Percentiles rank a stretch among this genome's conserved stretches.
Evolutionary conservation across 2,797 vertebrate genomes (phyloP).

Genomic region (Philypnodon macrostomus): DNA sequence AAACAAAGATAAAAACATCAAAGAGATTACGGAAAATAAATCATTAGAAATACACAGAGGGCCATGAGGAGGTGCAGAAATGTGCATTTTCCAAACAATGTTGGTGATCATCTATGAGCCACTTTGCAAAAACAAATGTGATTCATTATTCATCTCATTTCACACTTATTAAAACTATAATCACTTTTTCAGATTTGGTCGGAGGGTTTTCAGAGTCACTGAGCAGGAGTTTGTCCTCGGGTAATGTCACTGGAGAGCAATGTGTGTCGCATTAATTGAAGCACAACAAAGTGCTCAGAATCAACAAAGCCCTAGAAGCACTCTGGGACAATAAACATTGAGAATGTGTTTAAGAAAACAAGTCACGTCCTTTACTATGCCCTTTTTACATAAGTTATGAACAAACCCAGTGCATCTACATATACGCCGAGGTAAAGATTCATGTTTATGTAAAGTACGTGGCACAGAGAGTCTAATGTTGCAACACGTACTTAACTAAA

Average conservation of each 20-base stretch:
- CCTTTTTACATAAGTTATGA: no score
- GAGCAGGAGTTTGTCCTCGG: slow-evolving; percentile 43
- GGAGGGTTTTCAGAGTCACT: slow-evolving; percentile 30
- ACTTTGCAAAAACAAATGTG: slow-evolving; percentile 43
- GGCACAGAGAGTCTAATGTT: no score
- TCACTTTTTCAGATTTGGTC: slow-evolving; percentile 20
- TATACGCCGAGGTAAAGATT: no score
- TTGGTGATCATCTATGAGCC: slow-evolving; percentile 30
- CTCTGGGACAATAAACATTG: background rate
- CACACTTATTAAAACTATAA: slow-evolving; percentile 36
- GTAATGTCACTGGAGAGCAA: slow-evolving; percentile 40
- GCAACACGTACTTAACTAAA: no score
- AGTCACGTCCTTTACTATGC: no score
- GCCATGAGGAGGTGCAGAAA: slow-evolving; percentile 11
- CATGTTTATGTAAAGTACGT: no score
- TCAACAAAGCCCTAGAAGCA: slow-evolving; percentile 20
- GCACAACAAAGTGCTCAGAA: slow-evolving; percentile 18
- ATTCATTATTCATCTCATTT: slow-evolving; percentile 52
- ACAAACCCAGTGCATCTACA: no score
- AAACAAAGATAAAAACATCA: slow-evolving; percentile 20
- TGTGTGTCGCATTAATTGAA: slow-evolving; percentile 40
- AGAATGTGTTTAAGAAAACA: no score
- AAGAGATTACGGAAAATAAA: background rate
- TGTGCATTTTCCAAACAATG: slow-evolving; percentile 2
- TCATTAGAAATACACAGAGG: background rate